Base-by-base conservation (phyloP, 2,797 vertebrate species). In the Eutrigla gurnardus region DNA sequence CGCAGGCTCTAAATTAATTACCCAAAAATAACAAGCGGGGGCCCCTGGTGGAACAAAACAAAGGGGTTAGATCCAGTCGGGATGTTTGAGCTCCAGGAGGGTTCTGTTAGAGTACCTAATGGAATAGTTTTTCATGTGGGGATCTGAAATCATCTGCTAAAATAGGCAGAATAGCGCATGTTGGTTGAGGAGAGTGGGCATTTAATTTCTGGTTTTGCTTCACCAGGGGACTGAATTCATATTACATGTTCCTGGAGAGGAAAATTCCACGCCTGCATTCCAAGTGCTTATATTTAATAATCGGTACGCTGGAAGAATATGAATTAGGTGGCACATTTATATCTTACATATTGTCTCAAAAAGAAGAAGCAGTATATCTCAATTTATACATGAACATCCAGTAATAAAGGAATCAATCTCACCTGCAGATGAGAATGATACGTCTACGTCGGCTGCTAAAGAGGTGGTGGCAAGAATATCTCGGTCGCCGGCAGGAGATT, bases 1-100 rank as follows among this genome's bases (percentile, higher is more conserved):
- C 58, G 45, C 50, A 64, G 82, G 65, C 82, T 88, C 76, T 78
- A 83, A 92, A 94, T 93, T 86, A 91, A 94, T 94, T 89, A 88
- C 65, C 71, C 54, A 87, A 91, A 91, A 77, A 86, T 79, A 82
- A 85, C 73, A 87, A 86, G 83, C 33, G 0, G 14, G 65, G 72
- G 14, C 53, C 75, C 63, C 67, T 65, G 55, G 71, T 85, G 84
- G 58, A 81, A 73, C 53, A 4, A 60, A 78, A 83, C 75, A 91
- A 79, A 84, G 46, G 43, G 33, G 40, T 55, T 45, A 18, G 18
- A 69, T 61, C 70, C 64, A 84, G 63, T 2, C 37, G 72, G 78
- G 75, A 81, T 70, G 65, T 70, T 50, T 63, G 49, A 84, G 70
- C 62, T 77, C 52, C 55, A 63, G 59, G 58, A 76, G 65, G 65